A percentile compares a stretch with the other conserved stretches of the same genome.
phyloP scores from a whole-genome alignment of 2,113 vertebrate species.

The Solenodon paradoxus region DNA sequence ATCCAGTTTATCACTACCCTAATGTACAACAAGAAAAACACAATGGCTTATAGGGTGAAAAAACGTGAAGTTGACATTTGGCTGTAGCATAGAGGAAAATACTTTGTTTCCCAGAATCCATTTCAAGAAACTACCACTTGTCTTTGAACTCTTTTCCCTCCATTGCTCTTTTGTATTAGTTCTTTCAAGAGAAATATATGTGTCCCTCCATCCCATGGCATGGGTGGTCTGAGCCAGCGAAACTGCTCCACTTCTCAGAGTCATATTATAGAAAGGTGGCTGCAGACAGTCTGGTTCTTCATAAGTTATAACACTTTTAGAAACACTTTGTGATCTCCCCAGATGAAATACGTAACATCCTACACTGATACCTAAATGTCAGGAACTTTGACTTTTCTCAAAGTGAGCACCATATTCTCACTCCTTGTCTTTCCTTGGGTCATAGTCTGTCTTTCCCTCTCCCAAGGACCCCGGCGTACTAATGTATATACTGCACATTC shows the following conservation, averaged over 20 bases:
- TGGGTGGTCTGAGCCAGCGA: not conserved
- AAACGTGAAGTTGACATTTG: not conserved
- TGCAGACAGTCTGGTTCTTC: not conserved
- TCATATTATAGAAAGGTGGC: not conserved
- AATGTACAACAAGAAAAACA: not conserved
- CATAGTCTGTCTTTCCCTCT: not conserved
- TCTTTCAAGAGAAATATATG: conserved; percentile 8
- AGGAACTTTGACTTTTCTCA: conserved; percentile 32
- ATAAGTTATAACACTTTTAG: conserved; percentile 24
- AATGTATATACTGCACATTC: not conserved
- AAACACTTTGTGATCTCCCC: not conserved
- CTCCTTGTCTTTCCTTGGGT: not conserved
- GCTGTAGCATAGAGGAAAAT: not conserved
- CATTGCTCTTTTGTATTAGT: not conserved
- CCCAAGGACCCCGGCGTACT: not conserved
- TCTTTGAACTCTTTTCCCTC: not conserved
- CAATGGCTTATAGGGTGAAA: not conserved
- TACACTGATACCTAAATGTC: conserved; percentile 15
- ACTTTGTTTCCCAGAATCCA: not conserved
- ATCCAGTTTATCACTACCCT: not conserved
- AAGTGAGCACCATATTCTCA: not conserved
- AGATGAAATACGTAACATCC: conserved; percentile 27
- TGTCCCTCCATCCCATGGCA: not conserved
- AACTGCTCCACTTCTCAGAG: conserved; percentile 47
- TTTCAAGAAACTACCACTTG: not conserved